A percentile compares a stretch with the other conserved stretches of the same genome.
These are phyloP conservation scores for Cyanoliseus patagonus DNA, from an alignment of 2,113 vertebrate genomes.

Conservation along the genomic window DNA sequence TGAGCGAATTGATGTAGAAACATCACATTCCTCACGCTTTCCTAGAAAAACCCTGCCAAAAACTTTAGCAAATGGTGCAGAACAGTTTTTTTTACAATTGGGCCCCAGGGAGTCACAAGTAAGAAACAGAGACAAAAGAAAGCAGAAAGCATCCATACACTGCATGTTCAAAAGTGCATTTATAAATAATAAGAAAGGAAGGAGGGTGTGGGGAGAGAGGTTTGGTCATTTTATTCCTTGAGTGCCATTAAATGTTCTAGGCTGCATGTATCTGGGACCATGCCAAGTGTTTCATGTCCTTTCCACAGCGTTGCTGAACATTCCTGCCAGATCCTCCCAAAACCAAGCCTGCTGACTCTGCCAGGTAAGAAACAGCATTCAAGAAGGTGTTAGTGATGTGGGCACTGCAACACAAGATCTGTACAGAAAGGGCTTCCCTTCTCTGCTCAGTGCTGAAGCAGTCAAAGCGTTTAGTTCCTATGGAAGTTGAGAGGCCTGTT, in stretches of 20 bases:
- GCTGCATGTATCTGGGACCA: background rate
- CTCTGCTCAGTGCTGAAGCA: background rate
- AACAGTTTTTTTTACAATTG: conserved; percentile 22
- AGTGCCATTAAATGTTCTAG: conserved; percentile 34
- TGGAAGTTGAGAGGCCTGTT: background rate
- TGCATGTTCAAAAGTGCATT: background rate
- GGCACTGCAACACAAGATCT: background rate
- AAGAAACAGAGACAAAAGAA: conserved; percentile 39
- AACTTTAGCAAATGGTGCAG: conserved; percentile 34
- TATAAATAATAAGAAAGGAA: conserved; percentile 9
- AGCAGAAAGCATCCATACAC: background rate
- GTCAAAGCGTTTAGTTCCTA: background rate
- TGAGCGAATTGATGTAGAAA: background rate
- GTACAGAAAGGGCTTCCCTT: background rate
- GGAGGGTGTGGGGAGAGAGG: background rate
- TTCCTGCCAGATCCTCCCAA: conserved; percentile 24
- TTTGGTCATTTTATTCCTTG: conserved; percentile 35
- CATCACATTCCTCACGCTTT: background rate
- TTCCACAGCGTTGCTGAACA: background rate
- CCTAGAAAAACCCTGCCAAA: conserved; percentile 42
- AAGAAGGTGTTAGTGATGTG: conserved; percentile 30
- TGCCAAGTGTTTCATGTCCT: conserved; percentile 55
- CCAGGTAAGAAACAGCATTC: conserved; percentile 42
- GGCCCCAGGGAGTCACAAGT: conserved; percentile 39
- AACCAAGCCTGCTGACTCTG: conserved; percentile 27